A percentile compares a stretch with the other conserved stretches of the same genome.
Evolutionary conservation across 1,140 invertebrate species (phyloP).

Genomic region (Scaptomyza pallida): DNA sequence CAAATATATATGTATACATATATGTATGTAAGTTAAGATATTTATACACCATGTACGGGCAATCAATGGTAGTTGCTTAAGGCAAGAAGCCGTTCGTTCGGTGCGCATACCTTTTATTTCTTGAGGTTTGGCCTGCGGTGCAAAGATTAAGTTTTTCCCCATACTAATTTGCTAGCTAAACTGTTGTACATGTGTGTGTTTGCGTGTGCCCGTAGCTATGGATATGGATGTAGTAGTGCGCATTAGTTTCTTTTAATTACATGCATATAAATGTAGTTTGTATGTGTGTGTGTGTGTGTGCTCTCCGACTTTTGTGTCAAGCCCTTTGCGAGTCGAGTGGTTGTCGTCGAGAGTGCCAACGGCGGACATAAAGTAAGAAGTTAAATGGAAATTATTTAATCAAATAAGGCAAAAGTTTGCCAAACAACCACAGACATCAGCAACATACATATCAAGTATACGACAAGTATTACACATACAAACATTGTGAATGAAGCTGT

Average conservation of each 20-base stretch:
- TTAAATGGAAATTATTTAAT: slow-evolving; percentile 83
- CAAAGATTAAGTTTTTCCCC: slow-evolving; percentile 73
- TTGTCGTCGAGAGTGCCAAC: slow-evolving; percentile 18
- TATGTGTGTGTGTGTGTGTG: slow-evolving; percentile 35
- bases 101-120: slow-evolving; percentile 54
- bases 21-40: slow-evolving; percentile 2
- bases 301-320: slow-evolving; percentile 19
- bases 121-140: slow-evolving; percentile 41
- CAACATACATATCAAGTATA: slow-evolving; percentile 13
- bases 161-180: slow-evolving; percentile 75
- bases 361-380: slow-evolving; percentile 53
- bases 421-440: slow-evolving; percentile 34
- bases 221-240: slow-evolving; percentile 31
- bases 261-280: slow-evolving; percentile 26
- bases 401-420: slow-evolving; percentile 69
- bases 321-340: slow-evolving; percentile 4
- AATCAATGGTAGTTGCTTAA: slow-evolving; percentile 74
- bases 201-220: slow-evolving; percentile 2
- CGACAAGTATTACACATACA: too few relatives aligned
- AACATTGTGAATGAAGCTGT: not conserved
- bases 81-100: slow-evolving; percentile 62
- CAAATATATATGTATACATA: not conserved
- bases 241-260: slow-evolving; percentile 68
- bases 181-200: slow-evolving; percentile 26
- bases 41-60: slow-evolving; percentile 18